Evolutionary conservation across 2,888 invertebrate species (phyloP).

Genomic region (Endotricha flammealis): DNA sequence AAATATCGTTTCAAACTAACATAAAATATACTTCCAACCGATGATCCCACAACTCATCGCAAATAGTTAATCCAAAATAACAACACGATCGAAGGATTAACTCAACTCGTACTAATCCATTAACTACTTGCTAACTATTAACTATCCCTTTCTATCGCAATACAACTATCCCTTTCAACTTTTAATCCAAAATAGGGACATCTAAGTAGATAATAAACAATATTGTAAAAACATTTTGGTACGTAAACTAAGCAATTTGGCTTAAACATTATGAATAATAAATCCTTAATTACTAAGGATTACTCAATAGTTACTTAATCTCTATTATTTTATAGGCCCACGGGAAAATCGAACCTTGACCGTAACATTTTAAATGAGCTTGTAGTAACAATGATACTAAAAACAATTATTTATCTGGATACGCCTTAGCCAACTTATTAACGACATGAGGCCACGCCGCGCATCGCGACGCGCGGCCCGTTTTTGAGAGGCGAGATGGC

Average conservation of each 20-base stretch:
- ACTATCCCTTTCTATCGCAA: background rate
- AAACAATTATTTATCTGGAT: no score
- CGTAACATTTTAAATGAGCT: background rate
- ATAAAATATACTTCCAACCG: no score
- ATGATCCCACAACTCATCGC: no score
- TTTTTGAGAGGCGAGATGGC: no score
- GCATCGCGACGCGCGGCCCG: no score
- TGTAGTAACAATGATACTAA: background rate
- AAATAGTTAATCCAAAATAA: no score
- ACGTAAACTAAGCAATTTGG: conserved; percentile 6
- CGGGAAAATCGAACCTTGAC: conserved; percentile 10
- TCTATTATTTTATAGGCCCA: conserved; percentile 17
- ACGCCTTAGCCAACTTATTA: no score
- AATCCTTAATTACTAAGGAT: no score
- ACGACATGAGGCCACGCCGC: no score
- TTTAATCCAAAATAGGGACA: conserved; percentile 3
- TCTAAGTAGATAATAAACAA: conserved; percentile 1
- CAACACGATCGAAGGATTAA: conserved; percentile 1
- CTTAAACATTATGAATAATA: conserved; percentile 11
- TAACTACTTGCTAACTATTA: background rate
- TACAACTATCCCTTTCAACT: background rate
- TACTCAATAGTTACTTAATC: conserved; percentile 16
- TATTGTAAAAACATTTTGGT: conserved; percentile 9
- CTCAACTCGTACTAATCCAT: background rate
- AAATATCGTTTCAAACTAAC: no score